Evolutionary conservation across 2,888 invertebrate genomes (phyloP), one percentile per base, ranked within the genome.

Genomic region (Neuroscelio doddi): DNA sequence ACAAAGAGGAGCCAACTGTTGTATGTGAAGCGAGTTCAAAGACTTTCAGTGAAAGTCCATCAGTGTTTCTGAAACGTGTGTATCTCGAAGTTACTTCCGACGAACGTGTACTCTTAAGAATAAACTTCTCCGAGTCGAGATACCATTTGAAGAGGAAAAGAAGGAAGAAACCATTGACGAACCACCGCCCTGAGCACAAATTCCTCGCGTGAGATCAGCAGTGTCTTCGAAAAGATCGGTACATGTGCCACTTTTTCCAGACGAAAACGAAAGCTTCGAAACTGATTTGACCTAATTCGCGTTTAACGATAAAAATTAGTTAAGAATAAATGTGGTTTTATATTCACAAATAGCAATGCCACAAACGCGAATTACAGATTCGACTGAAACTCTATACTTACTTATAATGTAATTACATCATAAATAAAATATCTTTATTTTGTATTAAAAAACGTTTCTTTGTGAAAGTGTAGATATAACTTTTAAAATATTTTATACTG

Each of bases 41-140:
- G 80, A 80, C 80, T 81, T 74, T 72, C 70, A 81, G 81, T 80
- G 81, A 80, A 81, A 80, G 80, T 80, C 72, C 69, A 72, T 73
- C 69, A 69, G 56, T 63, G 52, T 39, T 44, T 51, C 45, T 26
- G 30, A 45, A 38, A 55, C 30, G 34, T 24, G 50, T 41, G 44
- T 49, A 62, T 56, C 56, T 56, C n/a, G 61, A 30, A 38, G 49
- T 17, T 8, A 27, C 17, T 27, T 44, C 26, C 30, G 41, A 24
- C 12, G 34, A 5, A 30, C 9, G 8, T 9, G 10, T n/a, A 7
- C 12, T 34, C 14, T 14, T 12, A n/a, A 14, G 34, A 34, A 34
- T 12, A 14, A 10, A 2, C 9, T 30, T 14, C 12, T 14, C 14
- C 34, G 14, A 5, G 34, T 2, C 34, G 34, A 34, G 34, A 30